Percentiles rank a stretch among this genome's conserved stretches.
Evolutionary conservation across 2,113 vertebrate species (phyloP).

Genomic region (Hoplias malabaricus): DNA sequence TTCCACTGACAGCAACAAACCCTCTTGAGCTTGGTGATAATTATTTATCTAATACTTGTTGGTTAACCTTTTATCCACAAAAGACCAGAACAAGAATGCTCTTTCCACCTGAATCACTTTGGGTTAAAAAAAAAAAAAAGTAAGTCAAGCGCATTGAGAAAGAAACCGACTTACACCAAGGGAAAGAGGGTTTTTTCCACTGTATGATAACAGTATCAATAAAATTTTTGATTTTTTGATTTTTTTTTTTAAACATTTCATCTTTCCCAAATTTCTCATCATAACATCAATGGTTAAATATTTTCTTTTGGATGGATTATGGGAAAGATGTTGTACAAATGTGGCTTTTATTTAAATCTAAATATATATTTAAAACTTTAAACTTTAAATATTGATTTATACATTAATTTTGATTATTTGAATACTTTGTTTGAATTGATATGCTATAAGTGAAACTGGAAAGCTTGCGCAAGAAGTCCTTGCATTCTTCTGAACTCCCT

Average conservation of each 20-base stretch:
- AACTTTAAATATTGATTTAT: no score
- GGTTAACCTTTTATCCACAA: slow-evolving; percentile 67
- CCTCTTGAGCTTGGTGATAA: slow-evolving; percentile 57
- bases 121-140: not conserved
- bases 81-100: slow-evolving; percentile 62
- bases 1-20: slow-evolving; percentile 35
- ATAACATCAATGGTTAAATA: no score
- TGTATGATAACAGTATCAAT: not conserved
- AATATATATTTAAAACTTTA: no score
- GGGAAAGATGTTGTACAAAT: no score
- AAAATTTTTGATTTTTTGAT: not conserved
- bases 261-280: no score
- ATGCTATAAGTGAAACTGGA: no score
- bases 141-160: not conserved
- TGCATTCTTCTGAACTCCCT: no score
- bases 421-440: no score
- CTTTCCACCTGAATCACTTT: slow-evolving; percentile 49
- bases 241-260: not conserved
- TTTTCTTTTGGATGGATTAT: no score
- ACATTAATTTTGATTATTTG: no score
- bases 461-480: no score
- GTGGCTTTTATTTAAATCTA: no score
- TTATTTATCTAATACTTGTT: slow-evolving; percentile 67
- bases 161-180: not conserved
- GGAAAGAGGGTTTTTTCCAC: not conserved